Base-by-base conservation (phyloP, 2,888 invertebrate genomes). In the Drosophila anomelani region DNA sequence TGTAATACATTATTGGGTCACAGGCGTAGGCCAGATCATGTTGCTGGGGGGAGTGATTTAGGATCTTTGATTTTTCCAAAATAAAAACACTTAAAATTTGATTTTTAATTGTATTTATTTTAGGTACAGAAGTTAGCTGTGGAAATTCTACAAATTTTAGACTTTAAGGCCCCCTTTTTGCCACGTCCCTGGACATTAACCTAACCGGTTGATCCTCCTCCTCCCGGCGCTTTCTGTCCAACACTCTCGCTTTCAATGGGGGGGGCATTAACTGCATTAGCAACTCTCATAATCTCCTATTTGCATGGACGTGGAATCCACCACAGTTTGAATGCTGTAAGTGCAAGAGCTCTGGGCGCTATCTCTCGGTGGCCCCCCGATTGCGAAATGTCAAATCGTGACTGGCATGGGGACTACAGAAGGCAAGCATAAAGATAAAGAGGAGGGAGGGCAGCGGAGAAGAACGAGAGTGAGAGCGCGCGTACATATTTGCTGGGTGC, bases 321-420 rank as follows among this genome's bases (percentile, higher is more conserved):
- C 46, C 32, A 47, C 23, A 15, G 57, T 39, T 47, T 66, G 53
- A 66, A 46, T 53, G 66, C 53, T 46, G 44, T 44, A 47, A 46
- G 51, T 51, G 51, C 51, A 36, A 51, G 20, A 36, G 54, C 46
- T 34, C 57, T 32, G 23, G 36, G 41, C 41, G 39, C 23, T 36
- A 36, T 32, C 20, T 10, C 51, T 51, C 51, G 34, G 4, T 7
- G 32, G 32, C 6, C 32, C 13, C 13, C 51, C 20, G 20, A 23
- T 68, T 70, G 56, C 68, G 49, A 70, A 68, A 68, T 68, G 57
- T 56, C 41, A 56, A 68, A 56, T 70, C 68, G 71, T 70, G 68
- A 56, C 70, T 54, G 71, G 34, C 41, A 53, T 67, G 32, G 20
- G 29, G 29, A 34, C 29, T 34, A 43, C 61, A 69, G 20, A 26